A percentile compares a stretch with the other conserved stretches of the same genome.
Evolutionary conservation across 2,113 vertebrate species (phyloP).

Genomic region (Dendropsophus ebraccatus): DNA sequence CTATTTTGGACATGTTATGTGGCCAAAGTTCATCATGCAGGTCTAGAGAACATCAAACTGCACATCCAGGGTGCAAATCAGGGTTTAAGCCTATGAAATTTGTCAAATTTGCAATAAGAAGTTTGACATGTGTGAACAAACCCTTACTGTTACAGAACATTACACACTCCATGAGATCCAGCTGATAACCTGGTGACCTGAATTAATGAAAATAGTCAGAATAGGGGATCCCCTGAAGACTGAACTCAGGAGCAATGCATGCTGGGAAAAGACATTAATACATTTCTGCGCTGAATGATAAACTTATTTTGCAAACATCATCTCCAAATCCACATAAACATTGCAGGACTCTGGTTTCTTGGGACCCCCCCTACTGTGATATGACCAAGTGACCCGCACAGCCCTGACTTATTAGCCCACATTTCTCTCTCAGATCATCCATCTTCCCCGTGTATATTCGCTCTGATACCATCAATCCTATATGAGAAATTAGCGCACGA

Average conservation of each 20-base stretch:
- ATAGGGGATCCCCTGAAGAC: background rate
- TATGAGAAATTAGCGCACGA: constrained; percentile 27
- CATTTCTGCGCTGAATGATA: background rate
- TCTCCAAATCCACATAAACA: background rate
- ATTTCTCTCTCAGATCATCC: background rate
- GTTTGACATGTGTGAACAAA: background rate
- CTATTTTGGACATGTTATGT: too few relatives aligned
- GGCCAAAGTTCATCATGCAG: too few relatives aligned
- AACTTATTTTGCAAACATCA: constrained; percentile 31
- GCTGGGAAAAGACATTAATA: background rate
- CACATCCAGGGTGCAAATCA: too few relatives aligned
- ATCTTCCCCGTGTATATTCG: background rate
- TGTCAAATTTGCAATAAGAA: too few relatives aligned
- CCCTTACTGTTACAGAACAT: background rate
- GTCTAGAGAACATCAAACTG: too few relatives aligned
- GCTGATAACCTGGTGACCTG: background rate
- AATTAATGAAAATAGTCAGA: background rate
- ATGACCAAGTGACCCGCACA: background rate
- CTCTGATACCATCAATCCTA: constrained; percentile 27
- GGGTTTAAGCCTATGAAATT: too few relatives aligned
- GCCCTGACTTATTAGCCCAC: background rate
- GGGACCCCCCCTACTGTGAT: background rate
- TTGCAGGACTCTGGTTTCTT: background rate
- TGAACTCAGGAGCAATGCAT: background rate
- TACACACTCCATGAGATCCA: background rate